phyloP scores from a whole-genome alignment of 1,140 invertebrate species.

The Drosophila tropicalis region DNA sequence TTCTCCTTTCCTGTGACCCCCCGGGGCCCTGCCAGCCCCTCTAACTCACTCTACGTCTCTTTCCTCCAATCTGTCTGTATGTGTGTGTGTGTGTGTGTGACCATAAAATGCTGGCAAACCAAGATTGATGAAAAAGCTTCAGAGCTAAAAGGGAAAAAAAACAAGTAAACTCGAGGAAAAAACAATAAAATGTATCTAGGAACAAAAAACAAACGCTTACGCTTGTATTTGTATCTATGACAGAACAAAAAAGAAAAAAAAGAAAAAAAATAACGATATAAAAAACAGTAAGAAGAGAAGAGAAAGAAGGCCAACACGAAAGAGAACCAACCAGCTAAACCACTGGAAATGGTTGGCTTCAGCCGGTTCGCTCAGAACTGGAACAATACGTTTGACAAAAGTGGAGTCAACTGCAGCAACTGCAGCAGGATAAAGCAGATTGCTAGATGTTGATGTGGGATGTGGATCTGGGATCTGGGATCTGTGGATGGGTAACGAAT shows the following conservation, averaged over 20 bases:
- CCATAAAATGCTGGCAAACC: conserved; percentile 62
- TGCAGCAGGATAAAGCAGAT: conserved; percentile 47
- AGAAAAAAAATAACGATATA: conserved; percentile 6
- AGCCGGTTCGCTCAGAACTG: conserved; percentile 4
- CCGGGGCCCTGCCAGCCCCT: not conserved
- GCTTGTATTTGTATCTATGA: conserved; percentile 56
- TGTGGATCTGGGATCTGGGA: conserved; percentile 14
- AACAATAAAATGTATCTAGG: conserved; percentile 18
- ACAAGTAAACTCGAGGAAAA: not conserved
- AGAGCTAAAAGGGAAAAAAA: conserved; percentile 30
- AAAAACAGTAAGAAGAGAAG: conserved; percentile 35
- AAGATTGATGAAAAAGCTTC: conserved; percentile 75
- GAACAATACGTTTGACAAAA: conserved; percentile 81
- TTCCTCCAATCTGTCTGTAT: not conserved
- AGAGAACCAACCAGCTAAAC: conserved; percentile 37
- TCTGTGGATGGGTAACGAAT: conserved; percentile 24
- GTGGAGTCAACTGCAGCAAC: conserved; percentile 79
- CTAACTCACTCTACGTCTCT: not conserved
- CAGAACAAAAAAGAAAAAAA: conserved; percentile 31
- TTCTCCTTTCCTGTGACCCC: not conserved
- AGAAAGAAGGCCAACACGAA: conserved; percentile 29
- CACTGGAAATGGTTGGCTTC: conserved; percentile 39
- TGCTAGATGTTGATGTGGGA: conserved; percentile 6
- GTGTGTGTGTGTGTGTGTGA: conserved; percentile 16
- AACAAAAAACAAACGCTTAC: conserved; percentile 24